phyloP scores from a whole-genome alignment of 2,888 invertebrate species.

The Cryptus armator region DNA sequence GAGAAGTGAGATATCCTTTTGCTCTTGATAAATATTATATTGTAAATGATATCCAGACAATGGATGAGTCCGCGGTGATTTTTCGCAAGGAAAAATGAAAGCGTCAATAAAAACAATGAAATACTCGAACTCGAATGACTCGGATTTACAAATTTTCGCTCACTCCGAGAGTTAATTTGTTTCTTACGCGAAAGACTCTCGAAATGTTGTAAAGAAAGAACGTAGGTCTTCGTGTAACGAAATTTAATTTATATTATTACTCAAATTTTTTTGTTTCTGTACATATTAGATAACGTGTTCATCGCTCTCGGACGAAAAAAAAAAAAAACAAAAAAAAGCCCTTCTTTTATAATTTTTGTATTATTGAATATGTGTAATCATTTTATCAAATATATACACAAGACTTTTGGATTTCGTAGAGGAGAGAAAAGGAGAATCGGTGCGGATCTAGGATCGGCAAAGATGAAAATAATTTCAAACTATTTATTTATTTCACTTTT shows the following conservation, averaged over 20 bases:
- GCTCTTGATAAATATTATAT: constrained; percentile 49
- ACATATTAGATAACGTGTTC: constrained; percentile 78
- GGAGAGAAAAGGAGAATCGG: constrained; percentile 47
- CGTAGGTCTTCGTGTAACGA: constrained; percentile 60
- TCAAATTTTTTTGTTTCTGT: constrained; percentile 74
- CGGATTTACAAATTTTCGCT: constrained; percentile 47
- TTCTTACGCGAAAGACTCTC: constrained; percentile 54
- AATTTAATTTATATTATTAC: constrained; percentile 68
- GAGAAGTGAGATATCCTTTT: constrained; percentile 2
- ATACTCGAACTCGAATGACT: constrained; percentile 60
- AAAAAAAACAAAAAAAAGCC: not conserved
- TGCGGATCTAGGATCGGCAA: constrained; percentile 66
- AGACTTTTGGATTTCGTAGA: constrained; percentile 48
- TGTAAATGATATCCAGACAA: constrained; percentile 48
- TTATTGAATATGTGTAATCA: constrained; percentile 63
- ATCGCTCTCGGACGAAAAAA: constrained; percentile 70
- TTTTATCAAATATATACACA: constrained; percentile 59
- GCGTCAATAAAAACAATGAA: constrained; percentile 47
- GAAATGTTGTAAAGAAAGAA: constrained; percentile 55
- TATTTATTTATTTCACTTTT: constrained; percentile 68
- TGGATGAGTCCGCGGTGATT: constrained; percentile 25
- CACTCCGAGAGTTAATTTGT: constrained; percentile 64
- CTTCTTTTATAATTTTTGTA: constrained; percentile 67
- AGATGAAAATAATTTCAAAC: constrained; percentile 66
- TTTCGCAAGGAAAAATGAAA: constrained; percentile 21